phyloP scores from a whole-genome alignment of 2,797 vertebrate genomes.

The Amniataba percoides region DNA sequence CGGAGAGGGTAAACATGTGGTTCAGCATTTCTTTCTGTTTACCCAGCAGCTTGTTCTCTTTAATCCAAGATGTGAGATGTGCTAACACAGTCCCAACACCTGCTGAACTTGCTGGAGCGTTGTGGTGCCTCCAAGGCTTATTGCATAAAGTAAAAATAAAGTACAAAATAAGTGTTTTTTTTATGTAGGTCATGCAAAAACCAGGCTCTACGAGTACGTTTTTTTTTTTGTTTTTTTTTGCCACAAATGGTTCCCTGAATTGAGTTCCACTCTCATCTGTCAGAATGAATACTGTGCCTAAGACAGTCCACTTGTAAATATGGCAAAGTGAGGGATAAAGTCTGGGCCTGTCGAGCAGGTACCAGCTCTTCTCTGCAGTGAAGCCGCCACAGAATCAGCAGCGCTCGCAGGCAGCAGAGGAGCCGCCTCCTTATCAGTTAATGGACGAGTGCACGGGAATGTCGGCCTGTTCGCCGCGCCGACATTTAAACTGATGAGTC shows the following conservation, averaged over 20 bases:
- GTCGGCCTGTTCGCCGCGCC: slow-evolving; percentile 51
- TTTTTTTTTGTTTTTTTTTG: slow-evolving; percentile 1
- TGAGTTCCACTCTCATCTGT: slow-evolving; percentile 2
- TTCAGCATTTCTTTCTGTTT: slow-evolving; percentile 68
- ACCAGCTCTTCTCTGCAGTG: slow-evolving; percentile 11
- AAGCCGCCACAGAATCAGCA: slow-evolving; percentile 40
- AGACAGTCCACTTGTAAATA: neutral
- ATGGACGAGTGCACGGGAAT: slow-evolving; percentile 70
- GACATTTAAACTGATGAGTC: slow-evolving; percentile 78
- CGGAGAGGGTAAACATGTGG: neutral
- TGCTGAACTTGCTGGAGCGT: slow-evolving; percentile 42
- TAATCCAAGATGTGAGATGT: slow-evolving; percentile 38
- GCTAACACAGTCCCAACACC: slow-evolving; percentile 44
- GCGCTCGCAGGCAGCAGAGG: slow-evolving; percentile 32
- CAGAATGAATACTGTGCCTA: slow-evolving; percentile 1
- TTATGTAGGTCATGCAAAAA: slow-evolving; percentile 24
- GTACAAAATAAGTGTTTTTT: neutral
- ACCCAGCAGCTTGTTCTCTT: slow-evolving; percentile 63
- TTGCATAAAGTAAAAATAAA: neutral
- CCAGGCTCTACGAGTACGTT: neutral
- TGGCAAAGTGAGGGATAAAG: neutral
- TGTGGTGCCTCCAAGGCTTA: slow-evolving; percentile 21
- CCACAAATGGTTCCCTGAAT: neutral
- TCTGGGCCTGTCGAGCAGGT: slow-evolving; percentile 21
- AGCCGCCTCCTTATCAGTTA: slow-evolving; percentile 78